Base-by-base conservation (phyloP, 1,140 invertebrate genomes). In the Augochlora pura region DNA sequence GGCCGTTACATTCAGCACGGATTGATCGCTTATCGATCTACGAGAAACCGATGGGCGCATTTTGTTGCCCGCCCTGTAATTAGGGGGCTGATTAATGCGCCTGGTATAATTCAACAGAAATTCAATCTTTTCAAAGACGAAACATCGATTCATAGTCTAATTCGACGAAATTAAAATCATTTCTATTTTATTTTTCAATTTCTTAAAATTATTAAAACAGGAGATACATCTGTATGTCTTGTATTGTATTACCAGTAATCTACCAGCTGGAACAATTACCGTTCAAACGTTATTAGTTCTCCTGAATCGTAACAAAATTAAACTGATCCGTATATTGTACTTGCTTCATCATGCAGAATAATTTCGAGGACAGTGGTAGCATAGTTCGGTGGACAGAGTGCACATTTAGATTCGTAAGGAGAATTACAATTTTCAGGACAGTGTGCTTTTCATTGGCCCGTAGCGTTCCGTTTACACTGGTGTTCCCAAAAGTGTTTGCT, bases 1-100 rank as follows among this genome's bases (percentile, higher is more conserved):
- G 63, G 23, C 63, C 72, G 63, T 63, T 85, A 78, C 66, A 80
- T 81, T 88, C 82, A 70, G 52, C 60, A 71, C 38, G 70, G 76
- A 86, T 83, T 83, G 72, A 75, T 75, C 39, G 74, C 52, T 59
- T 75, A 69, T 42, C 65, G 80, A 88, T 88, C 85, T 80, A 71
- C 59, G 32, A 70, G 54, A 64, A 9, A 23, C 14, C 42, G 6
- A 60, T 59, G 49, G 32, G 25, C 12, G 62, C 60, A 2, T 27
- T 57, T 67, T 67, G 46, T 66, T 39, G 23, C 21, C n/a, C n/a
- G 9, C 14, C 6, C 18, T 5, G 6, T 21, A 21, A 63, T 63
- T 63, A 38, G 27, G 18, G 54, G 8, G 6, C 32, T 38, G 60
- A 38, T 18, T 38, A 38, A 38, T 57, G n/a, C 18, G 54, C 54